Conservation (phyloP, 1,140 invertebrate species). For the Macrosteles quadrilineatus region DNA sequence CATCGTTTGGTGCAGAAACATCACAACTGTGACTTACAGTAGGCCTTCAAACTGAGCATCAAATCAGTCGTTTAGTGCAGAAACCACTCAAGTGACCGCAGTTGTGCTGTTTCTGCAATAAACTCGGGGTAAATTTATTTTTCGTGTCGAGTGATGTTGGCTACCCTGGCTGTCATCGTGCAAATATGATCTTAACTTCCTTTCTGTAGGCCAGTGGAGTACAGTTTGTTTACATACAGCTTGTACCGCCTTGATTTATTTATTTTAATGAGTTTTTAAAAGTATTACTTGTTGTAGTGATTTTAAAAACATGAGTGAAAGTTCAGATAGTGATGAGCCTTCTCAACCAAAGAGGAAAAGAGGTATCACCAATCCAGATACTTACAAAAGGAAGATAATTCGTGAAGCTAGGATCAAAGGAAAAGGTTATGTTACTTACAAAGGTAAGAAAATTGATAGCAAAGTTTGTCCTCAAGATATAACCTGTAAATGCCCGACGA, state of each 20-base stretch:
- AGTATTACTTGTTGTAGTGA: background rate
- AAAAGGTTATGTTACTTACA: no score
- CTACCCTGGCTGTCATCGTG: no score
- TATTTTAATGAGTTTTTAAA: conserved; percentile 8
- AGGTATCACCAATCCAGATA: background rate
- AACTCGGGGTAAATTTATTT: conserved; percentile 6
- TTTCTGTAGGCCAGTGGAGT: no score
- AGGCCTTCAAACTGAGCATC: background rate
- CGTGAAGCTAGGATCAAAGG: no score
- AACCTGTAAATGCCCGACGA: background rate
- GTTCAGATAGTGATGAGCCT: conserved; percentile 10
- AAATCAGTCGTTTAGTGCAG: background rate
- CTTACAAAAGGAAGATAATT: conserved; percentile 2
- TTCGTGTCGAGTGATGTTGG: background rate
- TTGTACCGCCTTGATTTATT: background rate
- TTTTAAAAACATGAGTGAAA: background rate
- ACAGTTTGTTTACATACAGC: no score
- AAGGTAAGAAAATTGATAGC: background rate
- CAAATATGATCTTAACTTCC: no score
- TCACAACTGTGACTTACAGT: background rate
- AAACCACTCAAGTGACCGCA: no score
- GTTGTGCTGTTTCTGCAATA: background rate
- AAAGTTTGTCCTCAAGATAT: conserved; percentile 11
- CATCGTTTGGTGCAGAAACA: background rate
- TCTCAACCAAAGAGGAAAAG: background rate